Base-by-base conservation (phyloP, 1,140 invertebrate genomes). In the Drosophila albomicans region DNA sequence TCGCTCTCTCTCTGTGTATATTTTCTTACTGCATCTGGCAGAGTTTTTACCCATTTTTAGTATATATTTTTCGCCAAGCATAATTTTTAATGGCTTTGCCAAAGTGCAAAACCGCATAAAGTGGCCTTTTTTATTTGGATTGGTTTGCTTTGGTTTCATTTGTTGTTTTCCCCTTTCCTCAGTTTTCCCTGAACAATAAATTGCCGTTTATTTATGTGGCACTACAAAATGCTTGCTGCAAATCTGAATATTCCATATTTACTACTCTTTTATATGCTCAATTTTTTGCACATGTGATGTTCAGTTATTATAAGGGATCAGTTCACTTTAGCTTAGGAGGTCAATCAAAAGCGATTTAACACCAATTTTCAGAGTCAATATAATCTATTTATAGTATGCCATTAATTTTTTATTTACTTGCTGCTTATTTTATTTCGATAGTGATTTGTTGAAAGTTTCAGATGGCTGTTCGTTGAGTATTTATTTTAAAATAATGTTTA, bases 91-190 rank as follows among this genome's bases (percentile, higher is more conserved):
- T 88, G 56, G 68, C 76, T 70, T 64, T 72, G 69, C 76, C 79
- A 82, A 82, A 86, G 82, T 87, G 84, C 84, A 84, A 87, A 88
- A 78, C 84, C 85, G 69, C 80, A 82, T 79, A 62, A 78, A 85
- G 79, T 77, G 82, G 82, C 52, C 43, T 79, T 78, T 76, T 76
- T 66, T 75, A 16, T 75, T 80, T 75, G 45, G 13, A 52, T 51
- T 52, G 32, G 51, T 20, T 61, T 41, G n/a, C 38, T 62, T 57
- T 43, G 52, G 13, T 32, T 32, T 32, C 32, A 32, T 32, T 32
- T 32, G 32, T 32, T 32, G 5, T 32, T 32, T 32, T 8, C 32
- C n/a, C 5, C 58, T 16, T 77, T 56, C 61, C 43, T 54, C 38
- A 32, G 20, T 59, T 49, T 45, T 63, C 25, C 13, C 16, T 38